Base-by-base conservation (phyloP, 2,888 invertebrate species). In the Andrena hattorfiana region DNA sequence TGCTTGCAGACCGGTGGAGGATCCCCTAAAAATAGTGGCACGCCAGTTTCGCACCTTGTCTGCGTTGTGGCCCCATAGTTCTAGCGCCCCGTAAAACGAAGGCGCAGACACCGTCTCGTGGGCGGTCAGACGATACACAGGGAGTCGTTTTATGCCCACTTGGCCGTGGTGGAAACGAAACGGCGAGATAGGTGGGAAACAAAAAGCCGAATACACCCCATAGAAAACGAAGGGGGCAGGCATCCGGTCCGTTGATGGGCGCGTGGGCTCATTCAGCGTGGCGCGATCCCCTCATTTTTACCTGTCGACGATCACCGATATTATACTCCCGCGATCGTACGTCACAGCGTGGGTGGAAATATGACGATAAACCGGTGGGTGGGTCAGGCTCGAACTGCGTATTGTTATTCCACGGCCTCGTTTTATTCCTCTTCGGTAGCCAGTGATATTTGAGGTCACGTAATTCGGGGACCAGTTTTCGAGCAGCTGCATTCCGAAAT, bases 211-310 rank as follows among this genome's bases (percentile, higher is more conserved):
- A 23, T 26, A 26, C 42, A 42, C 23, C 56, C 23, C 56, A n/a
- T 30, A 48, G 70, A 70, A 70, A 66, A 67, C 72, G 51, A 66
- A 84, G 35, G 56, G 82, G 49, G 70, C 87, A 85, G 79, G 86
- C 84, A 87, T 86, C 86, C 72, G 68, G 54, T 32, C 28, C 42
- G 42, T 42, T 66, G 73, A 70, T 56, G 48, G 28, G 72, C 63
- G 91, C 89, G 91, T 91, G 89, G 91, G 91, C 87, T 91, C 91
- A 91, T 91, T 91, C 90, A 90, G 81, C 67, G 77, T 66, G 56
- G 69, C 74, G 74, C 77, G 86, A 83, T 81, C 69, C 67, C 83
- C n/a, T 30, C 77, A 84, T 85, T 86, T 86, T 89, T 83, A 20
- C 76, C 80, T 76, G 80, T 76, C 83, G 68, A 35, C 70, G 59